Evolutionary conservation across 2,797 vertebrate genomes (phyloP).

Genomic region (Myotis planiceps): DNA sequence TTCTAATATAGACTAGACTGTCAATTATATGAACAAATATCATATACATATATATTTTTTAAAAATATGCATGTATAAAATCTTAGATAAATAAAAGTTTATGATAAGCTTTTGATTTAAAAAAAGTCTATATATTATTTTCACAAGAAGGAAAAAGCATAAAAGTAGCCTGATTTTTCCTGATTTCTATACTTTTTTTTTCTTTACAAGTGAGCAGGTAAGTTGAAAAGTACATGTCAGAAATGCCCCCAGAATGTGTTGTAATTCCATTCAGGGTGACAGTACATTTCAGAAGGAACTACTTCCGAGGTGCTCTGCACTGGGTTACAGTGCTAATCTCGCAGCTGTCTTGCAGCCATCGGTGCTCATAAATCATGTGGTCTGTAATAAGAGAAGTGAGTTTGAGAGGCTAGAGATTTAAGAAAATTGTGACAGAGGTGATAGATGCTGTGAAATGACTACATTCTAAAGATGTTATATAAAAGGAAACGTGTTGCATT

Average conservation of each 20-base stretch:
- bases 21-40: neutral
- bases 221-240: conserved; percentile 57
- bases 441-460: conserved; percentile 83
- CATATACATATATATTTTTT: too few relatives aligned
- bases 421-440: conserved; percentile 81
- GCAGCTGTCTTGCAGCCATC: conserved; percentile 76
- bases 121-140: conserved; percentile 19
- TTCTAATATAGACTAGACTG: neutral
- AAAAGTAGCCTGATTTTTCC: neutral
- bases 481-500: conserved; percentile 75
- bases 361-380: conserved; percentile 81
- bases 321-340: conserved; percentile 80
- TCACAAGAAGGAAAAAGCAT: neutral
- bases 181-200: neutral
- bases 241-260: conserved; percentile 60
- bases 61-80: neutral
- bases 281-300: conserved; percentile 72
- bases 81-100: neutral
- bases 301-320: conserved; percentile 68
- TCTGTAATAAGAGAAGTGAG: conserved; percentile 80
- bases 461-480: conserved; percentile 77
- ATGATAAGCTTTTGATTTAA: neutral
- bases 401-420: conserved; percentile 82
- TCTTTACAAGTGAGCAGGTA: conserved; percentile 17
- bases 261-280: conserved; percentile 71